A percentile compares a stretch with the other conserved stretches of the same genome.
Evolutionary conservation across 2,113 vertebrate species (phyloP).

Genomic region (Myotis yumanensis): DNA sequence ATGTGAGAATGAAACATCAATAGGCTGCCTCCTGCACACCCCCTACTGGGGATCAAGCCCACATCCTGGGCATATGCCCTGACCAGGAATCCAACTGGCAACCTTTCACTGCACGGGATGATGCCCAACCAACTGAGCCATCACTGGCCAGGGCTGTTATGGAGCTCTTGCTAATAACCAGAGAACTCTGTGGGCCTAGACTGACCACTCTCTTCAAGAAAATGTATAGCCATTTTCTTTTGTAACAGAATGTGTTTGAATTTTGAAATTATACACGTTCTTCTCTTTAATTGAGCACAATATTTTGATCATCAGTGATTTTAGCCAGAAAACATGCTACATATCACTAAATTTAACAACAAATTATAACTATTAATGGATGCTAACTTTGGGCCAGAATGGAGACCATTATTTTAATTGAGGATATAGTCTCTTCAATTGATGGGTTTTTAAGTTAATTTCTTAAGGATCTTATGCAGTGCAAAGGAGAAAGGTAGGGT

Average conservation of each 20-base stretch:
- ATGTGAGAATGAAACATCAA: not conserved
- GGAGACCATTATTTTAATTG: slow-evolving; percentile 31
- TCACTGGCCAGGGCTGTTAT: not conserved
- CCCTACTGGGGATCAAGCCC: not conserved
- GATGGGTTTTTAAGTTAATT: slow-evolving; percentile 26
- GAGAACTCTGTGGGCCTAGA: no score
- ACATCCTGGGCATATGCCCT: not conserved
- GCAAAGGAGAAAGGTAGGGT: not conserved
- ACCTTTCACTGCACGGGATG: not conserved
- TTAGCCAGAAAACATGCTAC: slow-evolving; percentile 54
- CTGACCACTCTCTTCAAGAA: not conserved
- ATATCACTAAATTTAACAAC: slow-evolving; percentile 47
- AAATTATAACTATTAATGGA: slow-evolving; percentile 50
- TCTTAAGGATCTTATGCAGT: slow-evolving; percentile 57
- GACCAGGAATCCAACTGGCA: not conserved
- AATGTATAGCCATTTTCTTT: not conserved
- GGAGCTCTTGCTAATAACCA: not conserved
- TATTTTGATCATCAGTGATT: slow-evolving; percentile 51
- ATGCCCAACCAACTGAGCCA: not conserved
- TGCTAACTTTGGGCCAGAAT: not conserved
- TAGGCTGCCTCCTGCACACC: not conserved
- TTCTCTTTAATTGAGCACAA: not conserved
- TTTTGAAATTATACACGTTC: not conserved
- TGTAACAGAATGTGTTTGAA: not conserved
- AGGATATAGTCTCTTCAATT: not conserved